Evolutionary conservation across 2,113 vertebrate genomes (phyloP), one percentile per base, ranked within the genome.

Genomic region (Mastomys natalensis): DNA sequence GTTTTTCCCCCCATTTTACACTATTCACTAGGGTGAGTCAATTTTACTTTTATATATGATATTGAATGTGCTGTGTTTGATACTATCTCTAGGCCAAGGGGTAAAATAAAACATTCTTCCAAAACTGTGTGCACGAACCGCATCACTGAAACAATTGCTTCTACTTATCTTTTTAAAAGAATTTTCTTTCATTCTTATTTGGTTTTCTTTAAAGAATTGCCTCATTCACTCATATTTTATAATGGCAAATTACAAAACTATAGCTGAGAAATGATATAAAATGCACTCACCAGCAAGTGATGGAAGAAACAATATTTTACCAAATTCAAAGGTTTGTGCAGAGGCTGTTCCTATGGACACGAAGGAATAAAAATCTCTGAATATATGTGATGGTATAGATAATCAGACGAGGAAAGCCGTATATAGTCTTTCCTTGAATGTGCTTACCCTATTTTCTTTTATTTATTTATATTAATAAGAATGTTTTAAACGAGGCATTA

Each of bases 391-490:
- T 19, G 94, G 51, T 68, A 81, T 72, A 89, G 74, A 51, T 64
- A 86, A 45, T n/a, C 51, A 11, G 48, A 22, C 4, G 64, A n/a
- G 43, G 11, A 62, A 24, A 64, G 16, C 7, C 21, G 16, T 62
- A 92, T 43, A 43, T 22, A 90, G 72, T 31, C 74, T 93, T 78
- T 17, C 29, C 21, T 72, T 85, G 84, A 22, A 51, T 76, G 78
- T 89, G 12, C 19, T 68, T 16, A 72, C 12, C 37, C 66, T 88
- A 66, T 43, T 80, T 64, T 43, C 22, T 78, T 92, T 92, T 86
- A 64, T 90, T 95, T 86, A 70, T 70, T 89, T 96, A 5, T 60
- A 89, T 74, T 64, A 93, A 90, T n/a, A 94, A 96, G 70, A 88
- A 24, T 22, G 94, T 21, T 21, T 68, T 82, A 89, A 87, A 80